Evolutionary conservation across 2,113 vertebrate species (phyloP).

Genomic region (Mesembrinibis cayennensis): DNA sequence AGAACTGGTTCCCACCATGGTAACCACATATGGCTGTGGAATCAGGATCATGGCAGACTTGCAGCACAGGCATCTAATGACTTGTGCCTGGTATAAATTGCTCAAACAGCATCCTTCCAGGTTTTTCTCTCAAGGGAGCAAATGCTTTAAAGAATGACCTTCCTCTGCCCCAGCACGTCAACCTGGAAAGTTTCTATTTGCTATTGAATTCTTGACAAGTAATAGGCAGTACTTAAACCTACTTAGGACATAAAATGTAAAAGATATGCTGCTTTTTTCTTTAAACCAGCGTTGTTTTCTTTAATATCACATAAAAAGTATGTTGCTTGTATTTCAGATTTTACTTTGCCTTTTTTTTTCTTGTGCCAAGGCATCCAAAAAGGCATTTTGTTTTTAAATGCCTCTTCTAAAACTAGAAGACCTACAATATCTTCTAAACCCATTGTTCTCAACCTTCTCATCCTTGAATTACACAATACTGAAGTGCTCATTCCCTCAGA

Average conservation of each 20-base stretch:
- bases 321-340: neutral
- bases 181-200: slow-evolving; percentile 68
- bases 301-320: slow-evolving; percentile 6
- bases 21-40: slow-evolving; percentile 42
- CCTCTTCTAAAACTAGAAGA: neutral
- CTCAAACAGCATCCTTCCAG: slow-evolving; percentile 71
- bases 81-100: slow-evolving; percentile 66
- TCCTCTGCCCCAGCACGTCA: slow-evolving; percentile 58
- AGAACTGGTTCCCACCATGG: slow-evolving; percentile 11
- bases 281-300: neutral
- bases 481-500: neutral
- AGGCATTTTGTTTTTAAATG: neutral
- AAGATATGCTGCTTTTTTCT: neutral
- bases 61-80: slow-evolving; percentile 55
- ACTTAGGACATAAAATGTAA: slow-evolving; percentile 54
- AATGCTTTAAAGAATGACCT: slow-evolving; percentile 72
- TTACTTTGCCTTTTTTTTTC: neutral
- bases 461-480: neutral
- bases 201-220: slow-evolving; percentile 68
- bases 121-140: slow-evolving; percentile 69
- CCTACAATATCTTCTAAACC: neutral
- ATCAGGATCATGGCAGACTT: slow-evolving; percentile 30
- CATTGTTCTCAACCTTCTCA: neutral
- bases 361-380: neutral
- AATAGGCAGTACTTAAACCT: slow-evolving; percentile 64